Conservation (phyloP, 2,797 vertebrate genomes). For the Protosalanx chinensis region DNA sequence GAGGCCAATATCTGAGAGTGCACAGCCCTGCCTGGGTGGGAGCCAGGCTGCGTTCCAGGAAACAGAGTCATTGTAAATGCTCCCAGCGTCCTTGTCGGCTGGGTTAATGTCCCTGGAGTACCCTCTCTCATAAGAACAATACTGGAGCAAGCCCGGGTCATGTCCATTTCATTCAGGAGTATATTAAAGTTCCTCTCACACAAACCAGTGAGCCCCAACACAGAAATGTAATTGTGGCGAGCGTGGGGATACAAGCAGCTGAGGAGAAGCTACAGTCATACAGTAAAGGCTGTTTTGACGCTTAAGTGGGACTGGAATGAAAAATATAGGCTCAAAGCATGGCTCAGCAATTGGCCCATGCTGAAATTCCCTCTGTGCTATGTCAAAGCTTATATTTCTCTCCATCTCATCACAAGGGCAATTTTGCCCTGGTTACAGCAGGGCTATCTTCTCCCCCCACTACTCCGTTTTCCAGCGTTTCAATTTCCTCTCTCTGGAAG, state of each 20-base stretch:
- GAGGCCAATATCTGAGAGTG: background rate
- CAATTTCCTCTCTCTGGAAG: slow-evolving; percentile 67
- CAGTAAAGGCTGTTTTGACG: slow-evolving; percentile 42
- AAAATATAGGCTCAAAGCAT: slow-evolving; percentile 47
- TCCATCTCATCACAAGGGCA: slow-evolving; percentile 63
- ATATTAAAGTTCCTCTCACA: slow-evolving; percentile 58
- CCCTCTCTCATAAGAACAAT: slow-evolving; percentile 56
- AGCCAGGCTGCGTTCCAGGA: slow-evolving; percentile 17
- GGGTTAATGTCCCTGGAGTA: slow-evolving; percentile 59
- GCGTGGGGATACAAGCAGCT: background rate
- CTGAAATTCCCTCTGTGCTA: slow-evolving; percentile 48
- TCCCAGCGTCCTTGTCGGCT: slow-evolving; percentile 47
- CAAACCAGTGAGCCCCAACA: slow-evolving; percentile 39
- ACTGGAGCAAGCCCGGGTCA: slow-evolving; percentile 37
- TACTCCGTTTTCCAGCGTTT: slow-evolving; percentile 69
- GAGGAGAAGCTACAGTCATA: slow-evolving; percentile 43
- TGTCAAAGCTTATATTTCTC: slow-evolving; percentile 60
- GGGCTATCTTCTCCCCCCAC: slow-evolving; percentile 66
- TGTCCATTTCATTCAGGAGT: slow-evolving; percentile 60
- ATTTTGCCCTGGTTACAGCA: slow-evolving; percentile 65
- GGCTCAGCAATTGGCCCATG: slow-evolving; percentile 49
- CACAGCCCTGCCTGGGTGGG: slow-evolving; percentile 1
- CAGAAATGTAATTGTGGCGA: slow-evolving; percentile 45
- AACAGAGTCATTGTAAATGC: slow-evolving; percentile 39
- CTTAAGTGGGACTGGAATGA: slow-evolving; percentile 58